A percentile compares a stretch with the other conserved stretches of the same genome.
Conservation (phyloP, 2,888 invertebrate species). For the Ypsolopha sequella region DNA sequence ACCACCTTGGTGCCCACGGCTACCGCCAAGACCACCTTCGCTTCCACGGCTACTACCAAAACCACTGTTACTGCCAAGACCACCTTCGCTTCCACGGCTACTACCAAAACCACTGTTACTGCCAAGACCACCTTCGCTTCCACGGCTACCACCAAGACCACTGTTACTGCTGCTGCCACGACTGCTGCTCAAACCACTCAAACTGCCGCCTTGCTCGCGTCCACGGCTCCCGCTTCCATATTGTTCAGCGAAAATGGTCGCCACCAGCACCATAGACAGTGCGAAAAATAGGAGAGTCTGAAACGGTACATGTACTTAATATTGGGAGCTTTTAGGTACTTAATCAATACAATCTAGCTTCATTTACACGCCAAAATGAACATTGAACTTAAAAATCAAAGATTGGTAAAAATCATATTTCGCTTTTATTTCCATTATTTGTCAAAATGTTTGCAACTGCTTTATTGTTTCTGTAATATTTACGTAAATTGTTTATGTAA, state of each 20-base stretch:
- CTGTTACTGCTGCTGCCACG: neutral
- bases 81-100: neutral
- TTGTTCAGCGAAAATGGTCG: neutral
- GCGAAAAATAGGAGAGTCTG: neutral
- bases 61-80: conserved; percentile 1
- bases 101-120: conserved; percentile 5
- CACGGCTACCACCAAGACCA: conserved; percentile 4
- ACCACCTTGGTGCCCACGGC: neutral
- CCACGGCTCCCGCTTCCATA: too few species aligned
- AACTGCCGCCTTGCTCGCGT: neutral
- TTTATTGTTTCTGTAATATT: too few species aligned
- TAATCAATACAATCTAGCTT: too few species aligned
- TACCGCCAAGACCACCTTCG: neutral
- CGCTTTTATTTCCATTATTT: too few species aligned
- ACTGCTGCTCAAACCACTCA: conserved; percentile 3
- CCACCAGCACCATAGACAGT: neutral
- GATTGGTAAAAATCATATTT: too few species aligned
- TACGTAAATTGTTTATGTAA: too few species aligned
- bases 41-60: neutral
- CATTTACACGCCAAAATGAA: too few species aligned
- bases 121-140: too few species aligned
- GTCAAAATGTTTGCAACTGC: too few species aligned
- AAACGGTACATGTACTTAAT: neutral
- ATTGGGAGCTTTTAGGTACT: too few species aligned
- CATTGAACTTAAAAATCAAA: too few species aligned